Percentiles rank a stretch among this genome's conserved stretches.
phyloP scores from a whole-genome alignment of 2,113 vertebrate genomes.

The Ciconia boyciana region DNA sequence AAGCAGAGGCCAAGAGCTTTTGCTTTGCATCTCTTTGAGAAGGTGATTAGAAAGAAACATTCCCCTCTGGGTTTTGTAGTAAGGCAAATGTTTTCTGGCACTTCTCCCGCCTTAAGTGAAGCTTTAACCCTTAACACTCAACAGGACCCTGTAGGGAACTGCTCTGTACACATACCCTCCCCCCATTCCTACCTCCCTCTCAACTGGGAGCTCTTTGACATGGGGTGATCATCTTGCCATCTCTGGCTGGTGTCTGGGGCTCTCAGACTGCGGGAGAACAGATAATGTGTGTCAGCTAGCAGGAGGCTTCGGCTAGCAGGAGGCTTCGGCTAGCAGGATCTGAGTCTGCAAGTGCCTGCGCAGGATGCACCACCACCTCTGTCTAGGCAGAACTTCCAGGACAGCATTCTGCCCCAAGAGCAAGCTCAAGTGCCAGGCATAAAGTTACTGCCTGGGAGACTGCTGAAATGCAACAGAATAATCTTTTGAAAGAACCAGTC shows the following conservation, averaged over 20 bases:
- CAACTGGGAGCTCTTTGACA: neutral
- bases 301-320: neutral
- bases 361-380: neutral
- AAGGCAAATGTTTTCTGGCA: slow-evolving; percentile 36
- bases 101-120: neutral
- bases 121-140: slow-evolving; percentile 18
- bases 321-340: neutral
- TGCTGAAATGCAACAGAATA: neutral
- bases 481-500: neutral
- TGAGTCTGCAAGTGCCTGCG: accelerated
- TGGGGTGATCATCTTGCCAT: neutral
- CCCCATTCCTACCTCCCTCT: neutral
- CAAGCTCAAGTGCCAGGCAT: neutral
- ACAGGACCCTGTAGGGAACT: neutral
- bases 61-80: neutral
- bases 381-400: neutral
- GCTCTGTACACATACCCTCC: neutral
- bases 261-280: neutral
- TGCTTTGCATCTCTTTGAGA: slow-evolving; percentile 55
- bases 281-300: neutral
- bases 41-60: slow-evolving; percentile 25
- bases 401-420: neutral
- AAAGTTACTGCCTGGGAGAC: neutral
- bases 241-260: neutral
- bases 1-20: slow-evolving; percentile 2